Evolutionary conservation across 2,797 vertebrate genomes (phyloP).

Genomic region (Heteromormyrus szaboi): DNA sequence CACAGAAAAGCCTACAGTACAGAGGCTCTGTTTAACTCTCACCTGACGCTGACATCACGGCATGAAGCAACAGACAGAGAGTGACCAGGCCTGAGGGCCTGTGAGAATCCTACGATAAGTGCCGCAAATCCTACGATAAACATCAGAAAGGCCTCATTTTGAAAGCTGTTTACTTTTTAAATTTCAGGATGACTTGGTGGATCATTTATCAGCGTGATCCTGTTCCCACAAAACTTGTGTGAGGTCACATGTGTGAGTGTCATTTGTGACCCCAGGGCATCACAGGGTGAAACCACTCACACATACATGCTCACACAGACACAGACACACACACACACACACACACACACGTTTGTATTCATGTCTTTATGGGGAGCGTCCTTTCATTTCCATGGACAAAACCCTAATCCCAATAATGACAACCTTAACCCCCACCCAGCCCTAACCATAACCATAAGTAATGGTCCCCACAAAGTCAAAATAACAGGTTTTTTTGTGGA

Average conservation of each 20-base stretch:
- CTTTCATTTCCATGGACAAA: not conserved
- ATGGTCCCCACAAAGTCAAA: not conserved
- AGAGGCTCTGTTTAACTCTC: not conserved
- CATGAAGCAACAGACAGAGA: not conserved
- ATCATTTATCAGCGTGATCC: not conserved
- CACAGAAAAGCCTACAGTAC: not conserved
- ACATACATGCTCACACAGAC: not conserved
- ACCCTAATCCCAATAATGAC: not conserved
- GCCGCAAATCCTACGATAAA: not conserved
- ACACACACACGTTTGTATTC: not conserved
- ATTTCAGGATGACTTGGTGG: not conserved
- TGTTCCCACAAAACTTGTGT: not conserved
- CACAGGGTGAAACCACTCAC: not conserved
- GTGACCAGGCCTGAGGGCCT: not conserved
- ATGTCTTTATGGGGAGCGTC: not conserved
- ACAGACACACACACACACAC: not conserved
- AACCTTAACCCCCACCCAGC: not conserved
- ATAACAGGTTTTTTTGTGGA: not conserved
- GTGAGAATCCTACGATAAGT: not conserved
- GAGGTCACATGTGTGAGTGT: not conserved
- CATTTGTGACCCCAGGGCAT: not conserved
- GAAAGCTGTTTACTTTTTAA: not conserved
- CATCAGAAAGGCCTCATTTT: not conserved
- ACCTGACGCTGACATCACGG: not conserved
- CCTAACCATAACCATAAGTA: not conserved